These are phyloP conservation scores for Nectonema munidae DNA, from an alignment of 2,888 invertebrate species.

Conservation along the genomic window DNA sequence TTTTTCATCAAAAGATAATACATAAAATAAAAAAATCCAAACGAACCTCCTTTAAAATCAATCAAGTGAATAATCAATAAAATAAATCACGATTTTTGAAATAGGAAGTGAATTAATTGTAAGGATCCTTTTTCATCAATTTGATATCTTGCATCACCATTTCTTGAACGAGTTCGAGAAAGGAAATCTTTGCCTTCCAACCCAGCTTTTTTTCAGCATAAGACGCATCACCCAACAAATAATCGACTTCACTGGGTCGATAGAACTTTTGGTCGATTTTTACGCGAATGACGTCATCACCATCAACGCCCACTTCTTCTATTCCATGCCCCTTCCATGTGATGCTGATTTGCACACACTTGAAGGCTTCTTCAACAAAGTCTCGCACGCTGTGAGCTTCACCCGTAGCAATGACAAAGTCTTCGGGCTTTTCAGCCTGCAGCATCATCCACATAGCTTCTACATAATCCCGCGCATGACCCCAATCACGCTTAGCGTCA, in stretches of 20 bases:
- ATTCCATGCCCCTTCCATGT: constrained; percentile 55
- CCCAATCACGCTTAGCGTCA: constrained; percentile 87
- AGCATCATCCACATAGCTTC: constrained; percentile 96
- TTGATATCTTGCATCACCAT: constrained; percentile 68
- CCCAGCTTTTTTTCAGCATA: constrained; percentile 55
- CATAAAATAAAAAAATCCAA: too few species aligned
- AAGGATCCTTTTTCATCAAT: constrained; percentile 59
- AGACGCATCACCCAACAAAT: constrained; percentile 57
- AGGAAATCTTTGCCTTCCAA: constrained; percentile 53
- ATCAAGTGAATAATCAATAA: too few species aligned
- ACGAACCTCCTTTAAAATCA: too few species aligned
- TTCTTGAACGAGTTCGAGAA: constrained; percentile 48
- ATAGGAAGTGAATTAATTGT: constrained; percentile 31
- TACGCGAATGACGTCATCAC: constrained; percentile 41
- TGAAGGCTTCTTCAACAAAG: constrained; percentile 68
- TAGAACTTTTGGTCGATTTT: constrained; percentile 69
- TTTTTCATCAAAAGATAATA: too few species aligned
- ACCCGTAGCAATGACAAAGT: constrained; percentile 86
- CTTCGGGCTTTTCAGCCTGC: constrained; percentile 56
- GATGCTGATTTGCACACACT: constrained; percentile 41
- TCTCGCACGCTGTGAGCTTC: constrained; percentile 71
- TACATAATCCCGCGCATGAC: constrained; percentile 27
- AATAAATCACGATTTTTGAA: constrained; percentile 19
- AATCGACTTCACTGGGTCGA: constrained; percentile 81
- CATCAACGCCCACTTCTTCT: constrained; percentile 45